A percentile compares a stretch with the other conserved stretches of the same genome.
phyloP scores from a whole-genome alignment of 1,140 invertebrate genomes.

The Heliconius hewitsoni region DNA sequence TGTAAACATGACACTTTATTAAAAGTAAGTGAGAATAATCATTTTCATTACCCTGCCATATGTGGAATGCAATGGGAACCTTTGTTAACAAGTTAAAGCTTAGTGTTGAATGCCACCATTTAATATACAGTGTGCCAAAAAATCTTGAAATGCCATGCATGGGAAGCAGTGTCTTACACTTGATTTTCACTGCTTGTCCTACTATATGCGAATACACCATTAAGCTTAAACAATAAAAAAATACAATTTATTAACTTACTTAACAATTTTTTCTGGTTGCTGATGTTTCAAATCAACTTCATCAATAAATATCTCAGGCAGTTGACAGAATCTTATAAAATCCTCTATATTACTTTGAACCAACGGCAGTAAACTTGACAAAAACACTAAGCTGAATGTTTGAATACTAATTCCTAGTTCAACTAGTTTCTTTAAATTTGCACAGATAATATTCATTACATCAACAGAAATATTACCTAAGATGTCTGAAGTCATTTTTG shows the following conservation, averaged over 20 bases:
- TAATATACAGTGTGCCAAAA: too few species aligned
- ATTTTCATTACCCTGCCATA: too few species aligned
- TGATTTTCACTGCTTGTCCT: too few species aligned
- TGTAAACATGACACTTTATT: too few species aligned
- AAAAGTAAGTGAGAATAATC: too few species aligned
- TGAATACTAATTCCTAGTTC: conserved; percentile 77
- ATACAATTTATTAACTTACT: conserved; percentile 56
- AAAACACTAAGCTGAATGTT: conserved; percentile 81
- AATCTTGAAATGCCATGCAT: too few species aligned
- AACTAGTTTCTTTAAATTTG: conserved; percentile 79
- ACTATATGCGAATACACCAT: too few species aligned
- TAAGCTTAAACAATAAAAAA: not conserved
- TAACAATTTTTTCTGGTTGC: conserved; percentile 76
- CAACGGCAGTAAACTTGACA: conserved; percentile 66
- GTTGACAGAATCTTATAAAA: conserved; percentile 63
- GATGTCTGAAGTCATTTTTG: conserved; percentile 78
- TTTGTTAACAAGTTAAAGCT: too few species aligned
- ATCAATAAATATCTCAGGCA: conserved; percentile 80
- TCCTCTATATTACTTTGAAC: conserved; percentile 68
- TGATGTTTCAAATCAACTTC: conserved; percentile 80
- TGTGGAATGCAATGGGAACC: too few species aligned
- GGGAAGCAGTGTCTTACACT: too few species aligned
- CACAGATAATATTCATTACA: conserved; percentile 78
- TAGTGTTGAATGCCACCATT: too few species aligned
- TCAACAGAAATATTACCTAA: conserved; percentile 76